These are phyloP conservation scores for Octomys mimax DNA, from an alignment of 2,797 vertebrate genomes.

Conservation along the genomic window DNA sequence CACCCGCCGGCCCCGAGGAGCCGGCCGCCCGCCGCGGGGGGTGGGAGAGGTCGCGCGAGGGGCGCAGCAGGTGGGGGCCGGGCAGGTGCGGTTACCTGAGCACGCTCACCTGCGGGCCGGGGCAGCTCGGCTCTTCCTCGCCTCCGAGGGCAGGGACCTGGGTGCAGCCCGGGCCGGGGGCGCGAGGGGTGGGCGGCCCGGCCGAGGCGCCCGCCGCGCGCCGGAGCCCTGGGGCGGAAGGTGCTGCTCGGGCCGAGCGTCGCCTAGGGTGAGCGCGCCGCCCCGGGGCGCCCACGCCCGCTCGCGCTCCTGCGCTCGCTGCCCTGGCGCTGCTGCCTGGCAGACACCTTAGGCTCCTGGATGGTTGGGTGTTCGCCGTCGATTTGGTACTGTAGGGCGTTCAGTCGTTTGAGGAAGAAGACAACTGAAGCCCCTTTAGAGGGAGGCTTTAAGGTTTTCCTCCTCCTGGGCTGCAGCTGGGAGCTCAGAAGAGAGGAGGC, in stretches of 20 bases:
- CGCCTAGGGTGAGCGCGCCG: not conserved
- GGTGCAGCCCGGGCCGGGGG: constrained; percentile 23
- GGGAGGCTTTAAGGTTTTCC: not conserved
- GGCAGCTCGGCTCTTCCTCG: not conserved
- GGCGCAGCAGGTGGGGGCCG: constrained; percentile 82
- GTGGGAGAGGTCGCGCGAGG: not conserved
- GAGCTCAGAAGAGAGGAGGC: constrained; percentile 61
- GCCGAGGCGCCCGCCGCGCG: not conserved
- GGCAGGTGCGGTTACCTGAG: constrained; percentile 79
- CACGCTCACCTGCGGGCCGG: constrained; percentile 58
- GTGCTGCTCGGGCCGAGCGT: not conserved
- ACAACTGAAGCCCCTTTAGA: not conserved
- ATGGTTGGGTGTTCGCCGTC: not conserved
- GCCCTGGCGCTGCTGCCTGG: not conserved
- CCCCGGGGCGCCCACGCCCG: not conserved
- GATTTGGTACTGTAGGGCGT: not conserved
- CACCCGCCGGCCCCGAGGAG: not conserved
- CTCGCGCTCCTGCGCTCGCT: not conserved
- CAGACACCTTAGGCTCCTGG: constrained; percentile 5
- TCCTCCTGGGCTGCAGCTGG: not conserved
- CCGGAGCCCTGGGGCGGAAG: not conserved
- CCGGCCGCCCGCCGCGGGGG: not conserved
- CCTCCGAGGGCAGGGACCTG: not conserved
- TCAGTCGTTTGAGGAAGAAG: not conserved
- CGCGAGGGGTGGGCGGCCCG: constrained; percentile 7